Evolutionary conservation across 2,888 invertebrate genomes (phyloP).

Genomic region (Lumbricus terrestris): DNA sequence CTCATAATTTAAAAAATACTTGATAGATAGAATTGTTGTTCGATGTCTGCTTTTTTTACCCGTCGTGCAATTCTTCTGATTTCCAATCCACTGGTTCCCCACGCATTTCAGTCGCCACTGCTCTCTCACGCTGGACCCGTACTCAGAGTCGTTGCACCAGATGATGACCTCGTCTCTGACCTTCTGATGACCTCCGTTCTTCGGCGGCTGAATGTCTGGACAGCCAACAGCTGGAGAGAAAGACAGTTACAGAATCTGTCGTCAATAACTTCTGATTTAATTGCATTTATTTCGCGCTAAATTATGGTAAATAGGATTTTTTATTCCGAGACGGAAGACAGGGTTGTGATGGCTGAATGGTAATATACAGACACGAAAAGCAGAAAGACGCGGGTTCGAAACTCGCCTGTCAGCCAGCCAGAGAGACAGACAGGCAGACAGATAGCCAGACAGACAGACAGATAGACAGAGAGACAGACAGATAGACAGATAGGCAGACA

Average conservation of each 20-base stretch:
- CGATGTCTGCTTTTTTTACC: neutral
- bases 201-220: neutral
- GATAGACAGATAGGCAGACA: neutral
- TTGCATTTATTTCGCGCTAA: too few relatives aligned
- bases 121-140: neutral
- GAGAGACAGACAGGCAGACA: too few relatives aligned
- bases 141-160: neutral
- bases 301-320: too few relatives aligned
- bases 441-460: neutral
- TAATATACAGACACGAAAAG: too few relatives aligned
- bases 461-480: neutral
- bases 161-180: neutral
- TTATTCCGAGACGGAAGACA: too few relatives aligned
- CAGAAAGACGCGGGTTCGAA: too few relatives aligned
- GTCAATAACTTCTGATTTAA: too few relatives aligned
- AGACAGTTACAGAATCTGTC: too few relatives aligned
- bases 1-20: too few relatives aligned
- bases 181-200: conserved; percentile 5
- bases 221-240: conserved; percentile 17
- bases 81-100: conserved; percentile 28
- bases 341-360: too few relatives aligned
- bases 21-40: too few relatives aligned
- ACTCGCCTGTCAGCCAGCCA: too few relatives aligned
- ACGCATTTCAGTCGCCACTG: conserved; percentile 24
- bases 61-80: conserved; percentile 22